Conservation (phyloP, 1,140 invertebrate genomes). For the Calliopsis andreniformis region DNA sequence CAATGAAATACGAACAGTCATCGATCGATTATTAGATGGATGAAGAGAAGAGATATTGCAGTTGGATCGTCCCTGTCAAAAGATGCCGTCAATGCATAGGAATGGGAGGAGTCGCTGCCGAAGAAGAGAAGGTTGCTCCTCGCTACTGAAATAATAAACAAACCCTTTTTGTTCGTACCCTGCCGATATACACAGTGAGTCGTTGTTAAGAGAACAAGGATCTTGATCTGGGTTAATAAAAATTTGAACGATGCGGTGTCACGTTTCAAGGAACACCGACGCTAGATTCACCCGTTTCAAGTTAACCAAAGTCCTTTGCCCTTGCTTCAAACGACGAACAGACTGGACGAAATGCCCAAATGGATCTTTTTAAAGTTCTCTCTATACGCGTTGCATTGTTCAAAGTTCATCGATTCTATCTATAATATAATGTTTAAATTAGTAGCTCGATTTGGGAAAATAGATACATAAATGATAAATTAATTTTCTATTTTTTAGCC, state of each 20-base stretch:
- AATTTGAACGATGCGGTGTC: conserved; percentile 45
- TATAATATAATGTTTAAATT: too few species aligned
- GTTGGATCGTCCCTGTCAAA: too few species aligned
- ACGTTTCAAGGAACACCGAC: conserved; percentile 48
- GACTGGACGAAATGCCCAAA: not conserved
- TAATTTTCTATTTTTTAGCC: too few species aligned
- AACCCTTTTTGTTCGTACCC: conserved; percentile 48
- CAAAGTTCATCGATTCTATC: too few species aligned
- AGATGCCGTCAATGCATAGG: too few species aligned
- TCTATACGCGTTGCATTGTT: conserved; percentile 24
- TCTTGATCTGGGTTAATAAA: conserved; percentile 56
- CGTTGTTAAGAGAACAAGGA: conserved; percentile 24
- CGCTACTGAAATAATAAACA: conserved; percentile 60
- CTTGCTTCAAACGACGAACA: not conserved
- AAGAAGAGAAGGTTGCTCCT: conserved; percentile 38
- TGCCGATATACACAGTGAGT: conserved; percentile 25
- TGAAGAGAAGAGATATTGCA: too few species aligned
- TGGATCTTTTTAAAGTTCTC: conserved; percentile 24
- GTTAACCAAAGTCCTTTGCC: conserved; percentile 22
- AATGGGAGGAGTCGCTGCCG: too few species aligned
- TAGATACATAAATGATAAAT: conserved; percentile 52
- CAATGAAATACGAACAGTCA: too few species aligned
- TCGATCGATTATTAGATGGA: too few species aligned
- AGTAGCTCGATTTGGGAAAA: too few species aligned
- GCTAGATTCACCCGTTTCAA: not conserved